A percentile compares a stretch with the other conserved stretches of the same genome.
Conservation (phyloP, 1,140 invertebrate species). For the Planococcus citri region DNA sequence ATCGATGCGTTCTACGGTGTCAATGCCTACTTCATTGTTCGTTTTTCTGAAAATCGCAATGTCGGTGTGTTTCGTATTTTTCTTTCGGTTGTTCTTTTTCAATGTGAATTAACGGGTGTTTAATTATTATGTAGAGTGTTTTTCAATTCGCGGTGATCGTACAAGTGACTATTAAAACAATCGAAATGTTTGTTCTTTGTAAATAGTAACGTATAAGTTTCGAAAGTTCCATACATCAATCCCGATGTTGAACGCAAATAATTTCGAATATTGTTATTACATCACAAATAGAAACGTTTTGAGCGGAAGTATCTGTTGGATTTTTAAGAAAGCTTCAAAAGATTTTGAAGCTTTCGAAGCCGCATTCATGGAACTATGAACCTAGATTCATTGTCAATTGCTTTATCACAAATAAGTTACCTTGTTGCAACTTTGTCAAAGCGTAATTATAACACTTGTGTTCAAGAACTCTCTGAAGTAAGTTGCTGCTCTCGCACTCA, state of each 20-base stretch:
- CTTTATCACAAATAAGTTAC: conserved; percentile 94
- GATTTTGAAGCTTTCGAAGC: conserved; percentile 66
- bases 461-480: conserved; percentile 67
- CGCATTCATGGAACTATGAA: conserved; percentile 94
- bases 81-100: no score
- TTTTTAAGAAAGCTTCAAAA: conserved; percentile 68
- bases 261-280: conserved; percentile 47
- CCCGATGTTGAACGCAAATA: conserved; percentile 52
- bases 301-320: conserved; percentile 46
- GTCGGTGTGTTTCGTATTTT: neutral
- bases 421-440: conserved; percentile 89
- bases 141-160: neutral
- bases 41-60: neutral
- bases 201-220: neutral
- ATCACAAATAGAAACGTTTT: conserved; percentile 41
- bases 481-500: no score
- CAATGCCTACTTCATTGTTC: no score
- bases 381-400: conserved; percentile 94
- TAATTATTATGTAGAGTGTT: neutral
- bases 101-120: neutral
- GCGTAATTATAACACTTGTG: conserved; percentile 82
- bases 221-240: conserved; percentile 11
- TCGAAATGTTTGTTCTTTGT: neutral
- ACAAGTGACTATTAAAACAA: neutral
- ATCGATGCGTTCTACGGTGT: no score